Evolutionary conservation across 2,113 vertebrate species (phyloP), one percentile per base, ranked within the genome.

Genomic region (Ia io): DNA sequence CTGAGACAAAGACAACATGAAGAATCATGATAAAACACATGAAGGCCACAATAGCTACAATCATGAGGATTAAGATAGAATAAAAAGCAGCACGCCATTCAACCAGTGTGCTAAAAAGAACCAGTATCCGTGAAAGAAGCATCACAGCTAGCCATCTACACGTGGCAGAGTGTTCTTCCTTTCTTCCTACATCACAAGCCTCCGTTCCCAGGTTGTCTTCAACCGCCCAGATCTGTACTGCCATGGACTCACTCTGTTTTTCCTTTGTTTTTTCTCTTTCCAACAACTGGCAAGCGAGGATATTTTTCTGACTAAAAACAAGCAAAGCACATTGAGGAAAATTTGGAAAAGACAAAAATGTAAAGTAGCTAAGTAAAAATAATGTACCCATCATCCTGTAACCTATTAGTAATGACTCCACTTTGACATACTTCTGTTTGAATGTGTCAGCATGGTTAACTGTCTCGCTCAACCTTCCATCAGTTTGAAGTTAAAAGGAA

Each of bases 1-100:
- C 97, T 99, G 97, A 99, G 98, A 10, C 98, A 98, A 97, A 98
- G 99, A 53, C 98, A 99, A 22, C 99, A 99, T 0, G 98, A 99
- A 94, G 98, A 98, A 2, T 99, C 0, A 2, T 99, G 82, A 92
- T 97, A 49, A 99, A 98, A 97, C 98, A 99, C 73, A 95, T 85
- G 30, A 78, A 65, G 96, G 90, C 93, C 84, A 84, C 78, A 12
- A 5, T 67, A 51, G 79, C 71, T 61, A 14, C 95, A 23, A 28
- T 85, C 96, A 0, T 97, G 93, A 98, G 88, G 51, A 74, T 0
- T 0, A 13, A 59, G 12, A 1, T 6, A 51, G 76, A 79, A 30
- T n/a, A 25, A 23, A 42, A n/a, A 69, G 22, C 2, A 8, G 2
- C 25, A 0, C 0, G 0, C 47, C 25, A 3, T 17, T 56, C 40